Conservation (phyloP, 1,140 invertebrate genomes). For the Cheumatopsyche charites region DNA sequence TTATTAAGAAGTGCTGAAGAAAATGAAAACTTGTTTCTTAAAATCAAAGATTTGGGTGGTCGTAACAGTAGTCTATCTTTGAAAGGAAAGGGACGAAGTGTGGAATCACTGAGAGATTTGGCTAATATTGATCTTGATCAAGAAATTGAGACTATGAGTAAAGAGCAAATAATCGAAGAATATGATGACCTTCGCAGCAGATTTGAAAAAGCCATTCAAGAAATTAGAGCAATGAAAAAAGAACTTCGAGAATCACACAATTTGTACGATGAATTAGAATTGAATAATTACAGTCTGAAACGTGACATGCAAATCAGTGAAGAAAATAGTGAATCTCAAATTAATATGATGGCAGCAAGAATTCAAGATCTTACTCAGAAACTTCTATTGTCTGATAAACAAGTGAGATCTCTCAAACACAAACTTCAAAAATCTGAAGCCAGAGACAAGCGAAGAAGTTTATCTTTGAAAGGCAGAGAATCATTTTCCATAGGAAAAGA, state of each 20-base stretch:
- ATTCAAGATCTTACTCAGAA: conserved; percentile 85
- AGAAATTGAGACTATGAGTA: conserved; percentile 74
- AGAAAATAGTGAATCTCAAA: conserved; percentile 74
- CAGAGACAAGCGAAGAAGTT: conserved; percentile 76
- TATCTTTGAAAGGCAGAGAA: conserved; percentile 81
- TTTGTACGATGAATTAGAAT: conserved; percentile 78
- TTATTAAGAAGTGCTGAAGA: conserved; percentile 74
- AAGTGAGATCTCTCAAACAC: conserved; percentile 77
- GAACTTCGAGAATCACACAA: conserved; percentile 81
- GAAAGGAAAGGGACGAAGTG: conserved; percentile 67
- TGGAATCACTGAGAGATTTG: conserved; percentile 80
- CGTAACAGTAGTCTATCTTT: conserved; percentile 60
- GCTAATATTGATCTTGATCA: conserved; percentile 79
- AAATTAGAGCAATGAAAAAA: conserved; percentile 81
- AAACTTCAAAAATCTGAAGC: conserved; percentile 79
- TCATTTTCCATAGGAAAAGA: conserved; percentile 80
- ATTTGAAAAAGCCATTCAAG: conserved; percentile 81
- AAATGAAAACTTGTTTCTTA: conserved; percentile 74
- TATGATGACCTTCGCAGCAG: conserved; percentile 75
- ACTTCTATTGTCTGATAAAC: conserved; percentile 80
- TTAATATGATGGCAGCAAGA: conserved; percentile 79
- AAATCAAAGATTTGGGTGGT: conserved; percentile 73
- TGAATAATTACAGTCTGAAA: conserved; percentile 74
- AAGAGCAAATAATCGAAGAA: conserved; percentile 79
- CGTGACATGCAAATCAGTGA: conserved; percentile 73